Evolutionary conservation across 2,888 invertebrate species (phyloP), one percentile per base, ranked within the genome.

Genomic region (Perithous albicinctus): DNA sequence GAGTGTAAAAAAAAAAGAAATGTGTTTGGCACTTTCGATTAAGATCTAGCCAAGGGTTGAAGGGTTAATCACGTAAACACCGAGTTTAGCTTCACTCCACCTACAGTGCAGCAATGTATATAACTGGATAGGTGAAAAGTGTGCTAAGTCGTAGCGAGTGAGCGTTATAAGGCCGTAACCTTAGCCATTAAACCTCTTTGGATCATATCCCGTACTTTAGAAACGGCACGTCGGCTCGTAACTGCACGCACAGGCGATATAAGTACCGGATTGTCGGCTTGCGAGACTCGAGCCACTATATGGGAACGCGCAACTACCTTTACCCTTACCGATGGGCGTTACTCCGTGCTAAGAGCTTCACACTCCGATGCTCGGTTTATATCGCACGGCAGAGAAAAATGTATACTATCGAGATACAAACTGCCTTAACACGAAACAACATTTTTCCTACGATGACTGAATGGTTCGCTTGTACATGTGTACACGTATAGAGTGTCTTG

Each of bases 201-300:
- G 85, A 89, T 87, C 88, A 87, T 86, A 85, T 83, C 86, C 78
- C 59, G 80, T 78, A 87, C 85, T 88, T 87, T 87, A 78, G 83
- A 84, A 86, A 84, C 83, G n/a, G 73, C 61, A 75, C 73, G 46
- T 73, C 61, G 69, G 61, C 67, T 63, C 56, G 54, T 77, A 63
- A 67, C 67, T 77, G 81, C 81, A 81, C 77, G 77, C 77, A 77
- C 67, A 48, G 43, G 77, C 80, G 59, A 80, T 73, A 76, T 74
- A 69, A 73, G 72, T 69, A 66, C 54, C 75, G 80, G 61, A 73
- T 73, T 46, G 77, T 69, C 61, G 77, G 56, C 46, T 51, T 43
- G 51, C 51, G 63, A 35, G 20, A 54, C 35, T 35, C n/a, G 23
- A 38, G 38, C 48, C n/a, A 18, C 51, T 38, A 26, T 26, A 66